Percentiles rank a stretch among this genome's conserved stretches.
Evolutionary conservation across 2,888 invertebrate species (phyloP).

Genomic region (Brenthis ino): DNA sequence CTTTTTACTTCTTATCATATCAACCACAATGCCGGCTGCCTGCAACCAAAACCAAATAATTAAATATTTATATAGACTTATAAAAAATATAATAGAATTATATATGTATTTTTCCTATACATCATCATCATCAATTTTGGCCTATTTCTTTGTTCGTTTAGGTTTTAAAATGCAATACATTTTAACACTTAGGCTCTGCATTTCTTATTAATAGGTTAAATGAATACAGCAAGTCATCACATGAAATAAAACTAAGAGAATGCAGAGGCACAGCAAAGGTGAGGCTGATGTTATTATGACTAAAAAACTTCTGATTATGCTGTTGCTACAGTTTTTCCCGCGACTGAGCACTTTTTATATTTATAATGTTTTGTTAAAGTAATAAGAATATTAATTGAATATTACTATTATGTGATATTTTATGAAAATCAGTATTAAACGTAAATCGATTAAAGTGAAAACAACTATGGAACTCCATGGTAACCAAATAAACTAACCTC

Average conservation of each 20-base stretch:
- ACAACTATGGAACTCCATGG: slow-evolving; percentile 49
- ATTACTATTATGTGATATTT: neutral
- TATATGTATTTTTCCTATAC: too few species aligned
- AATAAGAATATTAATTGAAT: too few species aligned
- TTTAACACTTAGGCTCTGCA: too few species aligned
- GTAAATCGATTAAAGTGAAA: neutral
- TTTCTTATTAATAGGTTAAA: neutral
- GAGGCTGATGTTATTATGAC: too few species aligned
- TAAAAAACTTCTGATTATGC: too few species aligned
- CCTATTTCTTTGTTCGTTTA: too few species aligned
- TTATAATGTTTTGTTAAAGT: neutral
- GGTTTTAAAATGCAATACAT: too few species aligned
- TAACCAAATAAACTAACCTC: slow-evolving; percentile 66
- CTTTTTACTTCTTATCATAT: slow-evolving; percentile 97
- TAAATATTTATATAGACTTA: neutral
- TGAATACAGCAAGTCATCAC: neutral
- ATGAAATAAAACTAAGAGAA: too few species aligned
- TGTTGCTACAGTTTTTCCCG: too few species aligned
- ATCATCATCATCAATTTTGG: too few species aligned
- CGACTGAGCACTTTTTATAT: neutral
- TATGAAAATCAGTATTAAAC: neutral
- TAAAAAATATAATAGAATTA: neutral
- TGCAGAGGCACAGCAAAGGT: too few species aligned
- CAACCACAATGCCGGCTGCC: slow-evolving; percentile 98
- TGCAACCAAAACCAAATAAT: slow-evolving; percentile 60